A percentile compares a stretch with the other conserved stretches of the same genome.
These are phyloP conservation scores for Drosophila lacicola DNA, from an alignment of 2,888 invertebrate genomes.

Conservation along the genomic window DNA sequence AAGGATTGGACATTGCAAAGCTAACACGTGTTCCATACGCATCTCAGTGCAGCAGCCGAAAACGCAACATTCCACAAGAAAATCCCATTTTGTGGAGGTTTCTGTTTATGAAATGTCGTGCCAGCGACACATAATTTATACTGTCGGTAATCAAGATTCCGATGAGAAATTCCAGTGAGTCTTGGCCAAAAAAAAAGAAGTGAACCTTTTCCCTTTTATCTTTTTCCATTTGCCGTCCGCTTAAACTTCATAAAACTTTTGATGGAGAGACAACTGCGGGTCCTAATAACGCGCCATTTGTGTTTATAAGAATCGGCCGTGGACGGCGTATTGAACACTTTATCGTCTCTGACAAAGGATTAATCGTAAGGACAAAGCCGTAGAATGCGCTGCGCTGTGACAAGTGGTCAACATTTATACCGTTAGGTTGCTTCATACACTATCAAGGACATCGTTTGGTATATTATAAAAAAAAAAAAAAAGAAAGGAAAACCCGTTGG, in stretches of 20 bases:
- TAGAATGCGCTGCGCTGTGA: slow-evolving; percentile 23
- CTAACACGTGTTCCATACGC: no score
- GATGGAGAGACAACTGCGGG: slow-evolving; percentile 21
- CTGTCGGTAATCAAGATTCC: slow-evolving; percentile 16
- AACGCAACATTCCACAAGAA: not conserved
- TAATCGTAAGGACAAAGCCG: slow-evolving; percentile 29
- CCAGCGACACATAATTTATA: slow-evolving; percentile 1
- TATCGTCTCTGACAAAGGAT: slow-evolving; percentile 47
- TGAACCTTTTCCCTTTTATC: not conserved
- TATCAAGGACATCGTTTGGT: slow-evolving; percentile 20
- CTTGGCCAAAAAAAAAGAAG: slow-evolving; percentile 2
- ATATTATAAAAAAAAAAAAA: slow-evolving; percentile 9
- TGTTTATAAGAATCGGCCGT: slow-evolving; percentile 28
- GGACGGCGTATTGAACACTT: slow-evolving; percentile 42
- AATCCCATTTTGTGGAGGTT: not conserved
- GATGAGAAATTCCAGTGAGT: slow-evolving; percentile 6
- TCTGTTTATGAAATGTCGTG: not conserved
- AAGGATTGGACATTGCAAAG: no score
- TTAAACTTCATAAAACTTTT: slow-evolving; percentile 10
- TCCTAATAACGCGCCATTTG: slow-evolving; percentile 30
- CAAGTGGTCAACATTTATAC: slow-evolving; percentile 30
- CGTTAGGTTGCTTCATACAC: slow-evolving; percentile 4
- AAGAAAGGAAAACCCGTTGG: slow-evolving; percentile 7
- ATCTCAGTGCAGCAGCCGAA: no score
- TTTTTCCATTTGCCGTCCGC: slow-evolving; percentile 13